Percentiles rank a stretch among this genome's conserved stretches.
These are phyloP conservation scores for Melieria crassipennis DNA, from an alignment of 2,888 invertebrate species.

Conservation along the genomic window DNA sequence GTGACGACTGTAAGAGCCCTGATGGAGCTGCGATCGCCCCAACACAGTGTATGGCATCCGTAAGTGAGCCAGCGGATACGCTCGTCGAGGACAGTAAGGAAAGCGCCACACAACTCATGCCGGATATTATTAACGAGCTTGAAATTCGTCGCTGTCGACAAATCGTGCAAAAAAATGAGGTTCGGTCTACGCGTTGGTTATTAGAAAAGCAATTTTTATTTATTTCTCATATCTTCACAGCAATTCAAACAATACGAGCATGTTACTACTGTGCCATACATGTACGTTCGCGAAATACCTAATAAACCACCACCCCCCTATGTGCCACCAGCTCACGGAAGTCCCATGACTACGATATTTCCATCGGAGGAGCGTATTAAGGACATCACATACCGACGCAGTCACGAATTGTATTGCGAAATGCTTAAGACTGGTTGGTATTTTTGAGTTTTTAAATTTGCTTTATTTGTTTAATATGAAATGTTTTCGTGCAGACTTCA, in stretches of 20 bases:
- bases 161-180: constrained; percentile 73
- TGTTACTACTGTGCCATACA: constrained; percentile 54
- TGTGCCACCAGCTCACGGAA: constrained; percentile 70
- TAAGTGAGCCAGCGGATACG: not conserved
- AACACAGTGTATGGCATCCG: too few relatives aligned
- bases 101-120: constrained; percentile 47
- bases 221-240: constrained; percentile 37
- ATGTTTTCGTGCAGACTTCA: constrained; percentile 46
- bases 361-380: constrained; percentile 58
- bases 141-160: constrained; percentile 72
- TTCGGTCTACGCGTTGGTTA: constrained; percentile 51
- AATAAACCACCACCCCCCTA: constrained; percentile 82
- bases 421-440: constrained; percentile 56
- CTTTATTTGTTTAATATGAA: not conserved
- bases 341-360: constrained; percentile 62
- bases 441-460: not conserved
- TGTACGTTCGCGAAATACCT: constrained; percentile 74
- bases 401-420: constrained; percentile 55
- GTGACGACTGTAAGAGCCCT: not conserved
- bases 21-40: not conserved
- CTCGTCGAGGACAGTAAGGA: not conserved
- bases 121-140: constrained; percentile 68
- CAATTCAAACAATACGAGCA: constrained; percentile 72
- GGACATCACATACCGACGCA: constrained; percentile 57
- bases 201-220: not conserved